A percentile compares a stretch with the other conserved stretches of the same genome.
These are phyloP conservation scores for Cygnus olor DNA, from an alignment of 2,797 vertebrate genomes.

Conservation along the genomic window DNA sequence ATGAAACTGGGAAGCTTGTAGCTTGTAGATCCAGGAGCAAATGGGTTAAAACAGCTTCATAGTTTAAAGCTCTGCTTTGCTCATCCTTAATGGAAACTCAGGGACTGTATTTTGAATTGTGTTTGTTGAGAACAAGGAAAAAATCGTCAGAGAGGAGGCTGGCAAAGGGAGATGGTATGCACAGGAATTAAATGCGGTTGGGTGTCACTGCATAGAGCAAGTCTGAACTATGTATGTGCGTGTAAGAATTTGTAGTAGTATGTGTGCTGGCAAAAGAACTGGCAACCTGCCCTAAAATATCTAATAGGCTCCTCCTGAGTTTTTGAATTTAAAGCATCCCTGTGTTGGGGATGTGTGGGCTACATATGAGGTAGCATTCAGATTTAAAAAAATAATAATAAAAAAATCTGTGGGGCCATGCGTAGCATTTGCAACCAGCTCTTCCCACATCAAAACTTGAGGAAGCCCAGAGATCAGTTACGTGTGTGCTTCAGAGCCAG, in stretches of 20 bases:
- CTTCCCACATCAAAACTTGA: not conserved
- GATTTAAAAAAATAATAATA: not conserved
- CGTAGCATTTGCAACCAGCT: not conserved
- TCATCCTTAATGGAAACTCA: constrained; percentile 60
- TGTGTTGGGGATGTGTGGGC: not conserved
- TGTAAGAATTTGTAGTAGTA: constrained; percentile 68
- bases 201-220: constrained; percentile 65
- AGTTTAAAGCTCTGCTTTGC: constrained; percentile 50
- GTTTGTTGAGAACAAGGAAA: constrained; percentile 40
- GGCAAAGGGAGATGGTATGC: constrained; percentile 58
- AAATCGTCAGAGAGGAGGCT: constrained; percentile 42
- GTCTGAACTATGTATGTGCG: constrained; percentile 64
- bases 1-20: not conserved
- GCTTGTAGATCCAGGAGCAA: constrained; percentile 15
- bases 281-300: constrained; percentile 54
- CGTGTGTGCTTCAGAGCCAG: not conserved
- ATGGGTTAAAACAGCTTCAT: constrained; percentile 52
- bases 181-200: constrained; percentile 60
- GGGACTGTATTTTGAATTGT: constrained; percentile 49
- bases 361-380: not conserved
- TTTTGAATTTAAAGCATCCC: constrained; percentile 38
- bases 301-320: constrained; percentile 54
- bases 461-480: not conserved
- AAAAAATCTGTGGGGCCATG: not conserved
- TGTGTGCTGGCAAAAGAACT: constrained; percentile 62